Conservation (phyloP, 2,113 vertebrate genomes). For the Eidolon helvum region DNA sequence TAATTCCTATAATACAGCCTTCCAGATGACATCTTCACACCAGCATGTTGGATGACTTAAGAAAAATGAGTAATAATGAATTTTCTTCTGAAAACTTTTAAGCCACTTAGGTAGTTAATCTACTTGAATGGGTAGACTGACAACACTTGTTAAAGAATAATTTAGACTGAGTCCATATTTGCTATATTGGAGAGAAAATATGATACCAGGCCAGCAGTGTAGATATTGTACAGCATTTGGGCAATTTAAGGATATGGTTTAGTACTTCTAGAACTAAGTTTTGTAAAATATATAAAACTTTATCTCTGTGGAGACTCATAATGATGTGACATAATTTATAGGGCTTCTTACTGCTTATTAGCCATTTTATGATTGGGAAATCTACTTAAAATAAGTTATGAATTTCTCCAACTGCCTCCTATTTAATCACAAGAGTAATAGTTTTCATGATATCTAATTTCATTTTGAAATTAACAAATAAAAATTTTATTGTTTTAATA, state of each 20-base stretch:
- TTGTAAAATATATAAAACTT: constrained; percentile 5
- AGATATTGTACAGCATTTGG: constrained; percentile 8
- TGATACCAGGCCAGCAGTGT: not conserved
- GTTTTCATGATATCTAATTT: constrained; percentile 43
- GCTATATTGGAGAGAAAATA: constrained; percentile 1
- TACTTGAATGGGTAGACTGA: not conserved
- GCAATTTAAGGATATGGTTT: not conserved
- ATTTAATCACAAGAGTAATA: not conserved
- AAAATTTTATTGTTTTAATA: not conserved
- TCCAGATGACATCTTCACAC: not conserved
- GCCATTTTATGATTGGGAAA: not conserved
- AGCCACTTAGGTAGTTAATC: not conserved
- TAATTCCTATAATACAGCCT: not conserved
- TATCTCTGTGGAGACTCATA: not conserved
- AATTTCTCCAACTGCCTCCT: not conserved
- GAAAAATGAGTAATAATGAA: constrained; percentile 31
- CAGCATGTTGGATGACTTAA: not conserved
- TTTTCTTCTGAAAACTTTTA: constrained; percentile 39
- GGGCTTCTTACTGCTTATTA: not conserved
- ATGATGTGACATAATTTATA: constrained; percentile 30
- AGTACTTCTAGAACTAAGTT: constrained; percentile 5
- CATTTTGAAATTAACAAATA: constrained; percentile 18
- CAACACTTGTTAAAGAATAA: not conserved
- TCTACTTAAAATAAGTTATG: constrained; percentile 35
- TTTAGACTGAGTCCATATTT: not conserved